Evolutionary conservation across 2,797 vertebrate species (phyloP), one percentile per base, ranked within the genome.

Genomic region (Cossypha caffra): DNA sequence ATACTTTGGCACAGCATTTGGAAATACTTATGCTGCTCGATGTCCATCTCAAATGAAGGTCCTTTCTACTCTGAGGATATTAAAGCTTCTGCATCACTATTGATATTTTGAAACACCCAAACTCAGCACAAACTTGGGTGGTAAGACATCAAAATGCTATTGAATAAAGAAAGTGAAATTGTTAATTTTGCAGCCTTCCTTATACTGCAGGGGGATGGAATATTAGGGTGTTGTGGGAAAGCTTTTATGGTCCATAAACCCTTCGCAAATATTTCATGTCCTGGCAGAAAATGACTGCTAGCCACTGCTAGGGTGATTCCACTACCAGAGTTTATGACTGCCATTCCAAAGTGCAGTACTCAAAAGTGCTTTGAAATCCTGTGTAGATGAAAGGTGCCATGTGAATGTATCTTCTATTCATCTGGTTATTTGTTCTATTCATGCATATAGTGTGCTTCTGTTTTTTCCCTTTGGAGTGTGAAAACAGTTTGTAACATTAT

Each of bases 21-120:
- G 63, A 92, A 95, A 94, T 79, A 81, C 12, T 84, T 75, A 68
- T 14, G 69, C 86, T 90, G 67, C 72, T 96, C 9, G 2, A 81
- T 94, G 69, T 92, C 68, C 91, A 86, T 95, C 88, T 79, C 76
- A 93, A 94, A 68, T 62, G 25, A 91, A 93, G 90, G 88, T 96
- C 91, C 89, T 95, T 97, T 97, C 96, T 95, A 42, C 88, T 96
- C 94, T 91, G 91, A 96, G 91, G 91, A 96, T 96, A 95, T 97
- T 96, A 96, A 96, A 96, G 95, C 91, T 92, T 95, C 54, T 95
- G 15, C 29, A 47, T 84, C 55, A 31, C 24, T 52, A 2, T 7
- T 57, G 48, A 10, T 63, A 43, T 43, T 86, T 61, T 68, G 72
- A 67, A 71, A 75, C n/a, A 61, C 76, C n/a, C 40, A 93, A 63